Percentiles rank a stretch among this genome's conserved stretches.
phyloP scores from a whole-genome alignment of 2,113 vertebrate genomes.

The Malurus melanocephalus region DNA sequence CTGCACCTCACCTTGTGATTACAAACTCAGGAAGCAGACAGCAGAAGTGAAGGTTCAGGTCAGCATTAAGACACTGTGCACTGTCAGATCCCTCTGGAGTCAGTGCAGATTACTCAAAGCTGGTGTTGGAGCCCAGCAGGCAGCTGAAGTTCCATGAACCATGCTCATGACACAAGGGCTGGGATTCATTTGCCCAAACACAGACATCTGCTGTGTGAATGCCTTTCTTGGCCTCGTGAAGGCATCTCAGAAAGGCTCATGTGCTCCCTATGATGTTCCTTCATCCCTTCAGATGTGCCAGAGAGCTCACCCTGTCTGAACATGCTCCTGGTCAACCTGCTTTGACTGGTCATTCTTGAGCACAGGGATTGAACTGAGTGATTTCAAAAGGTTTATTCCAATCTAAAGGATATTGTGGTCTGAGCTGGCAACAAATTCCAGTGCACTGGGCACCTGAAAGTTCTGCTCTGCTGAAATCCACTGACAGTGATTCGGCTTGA shows the following conservation, averaged over 20 bases:
- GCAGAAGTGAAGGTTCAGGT: not conserved
- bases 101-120: not conserved
- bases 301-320: not conserved
- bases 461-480: not conserved
- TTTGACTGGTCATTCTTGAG: not conserved
- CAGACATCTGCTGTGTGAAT: not conserved
- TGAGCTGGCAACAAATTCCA: not conserved
- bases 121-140: not conserved
- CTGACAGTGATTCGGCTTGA: not conserved
- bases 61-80: not conserved
- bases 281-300: not conserved
- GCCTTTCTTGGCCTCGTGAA: not conserved
- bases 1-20: not conserved
- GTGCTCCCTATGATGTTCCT: not conserved
- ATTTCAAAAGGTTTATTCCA: not conserved
- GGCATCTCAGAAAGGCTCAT: not conserved
- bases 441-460: not conserved
- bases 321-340: not conserved
- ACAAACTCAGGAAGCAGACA: not conserved
- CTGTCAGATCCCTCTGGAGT: not conserved
- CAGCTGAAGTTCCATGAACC: not conserved
- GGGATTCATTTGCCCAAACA: not conserved
- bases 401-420: not conserved
- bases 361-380: not conserved
- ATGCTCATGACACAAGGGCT: not conserved